A percentile compares a stretch with the other conserved stretches of the same genome.
phyloP scores from a whole-genome alignment of 2,797 vertebrate species.

The Gambusia yucatana region DNA sequence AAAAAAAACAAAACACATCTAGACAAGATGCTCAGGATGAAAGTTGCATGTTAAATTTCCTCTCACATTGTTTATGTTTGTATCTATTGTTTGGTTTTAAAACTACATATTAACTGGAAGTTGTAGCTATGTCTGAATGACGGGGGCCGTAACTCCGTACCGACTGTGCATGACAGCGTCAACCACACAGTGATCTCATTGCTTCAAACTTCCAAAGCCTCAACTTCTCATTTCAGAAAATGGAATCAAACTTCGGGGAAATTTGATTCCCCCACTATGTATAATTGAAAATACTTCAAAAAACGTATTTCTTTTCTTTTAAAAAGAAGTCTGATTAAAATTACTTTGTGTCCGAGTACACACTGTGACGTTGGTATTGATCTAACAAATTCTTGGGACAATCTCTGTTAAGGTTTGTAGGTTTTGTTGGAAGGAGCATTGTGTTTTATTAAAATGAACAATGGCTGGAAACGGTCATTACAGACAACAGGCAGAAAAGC shows the following conservation, averaged over 20 bases:
- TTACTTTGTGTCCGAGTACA: not conserved
- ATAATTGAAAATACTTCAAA: not conserved
- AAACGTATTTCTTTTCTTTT: not conserved
- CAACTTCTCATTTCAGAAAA: not conserved
- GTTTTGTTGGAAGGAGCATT: not conserved
- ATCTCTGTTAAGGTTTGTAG: not conserved
- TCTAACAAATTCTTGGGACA: not conserved
- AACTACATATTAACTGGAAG: not conserved
- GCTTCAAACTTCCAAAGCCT: not conserved
- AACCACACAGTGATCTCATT: not conserved
- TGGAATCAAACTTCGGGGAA: not conserved
- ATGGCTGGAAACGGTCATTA: not conserved
- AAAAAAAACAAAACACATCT: not conserved
- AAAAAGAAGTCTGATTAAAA: not conserved
- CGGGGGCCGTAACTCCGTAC: not conserved
- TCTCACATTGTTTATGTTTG: not conserved
- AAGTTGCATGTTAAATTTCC: not conserved
- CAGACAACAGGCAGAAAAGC: not conserved
- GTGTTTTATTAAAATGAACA: not conserved
- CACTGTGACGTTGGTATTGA: too few relatives aligned
- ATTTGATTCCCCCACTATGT: too few relatives aligned
- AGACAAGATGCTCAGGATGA: not conserved
- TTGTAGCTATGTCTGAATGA: not conserved
- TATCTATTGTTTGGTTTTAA: not conserved
- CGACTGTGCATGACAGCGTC: not conserved